These are phyloP conservation scores for Hyles vespertilio DNA, from an alignment of 1,140 invertebrate genomes.

Conservation along the genomic window DNA sequence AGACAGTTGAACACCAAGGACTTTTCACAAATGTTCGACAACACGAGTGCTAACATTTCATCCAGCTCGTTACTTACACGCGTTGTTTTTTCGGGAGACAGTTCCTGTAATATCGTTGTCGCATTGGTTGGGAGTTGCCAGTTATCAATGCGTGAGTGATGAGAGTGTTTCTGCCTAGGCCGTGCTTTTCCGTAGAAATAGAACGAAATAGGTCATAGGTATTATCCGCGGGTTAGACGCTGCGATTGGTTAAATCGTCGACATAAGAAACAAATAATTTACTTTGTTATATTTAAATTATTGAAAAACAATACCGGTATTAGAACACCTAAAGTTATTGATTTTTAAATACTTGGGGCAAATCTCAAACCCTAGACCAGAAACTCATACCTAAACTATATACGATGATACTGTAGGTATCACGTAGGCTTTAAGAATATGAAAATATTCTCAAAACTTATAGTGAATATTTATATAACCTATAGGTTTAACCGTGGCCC, in stretches of 20 bases:
- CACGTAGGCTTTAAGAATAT: conserved; percentile 1
- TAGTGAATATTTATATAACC: conserved; percentile 13
- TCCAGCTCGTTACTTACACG: neutral
- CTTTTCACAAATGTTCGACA: conserved; percentile 27
- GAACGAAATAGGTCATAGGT: neutral
- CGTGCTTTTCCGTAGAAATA: conserved; percentile 20
- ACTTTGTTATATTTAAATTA: neutral
- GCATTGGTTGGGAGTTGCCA: conserved; percentile 20
- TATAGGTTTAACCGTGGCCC: conserved; percentile 10
- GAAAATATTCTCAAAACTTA: neutral
- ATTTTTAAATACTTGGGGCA: conserved; percentile 14
- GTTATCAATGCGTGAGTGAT: conserved; percentile 26
- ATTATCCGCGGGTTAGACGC: neutral
- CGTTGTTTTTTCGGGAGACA: conserved; percentile 9
- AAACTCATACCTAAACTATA: conserved; percentile 27
- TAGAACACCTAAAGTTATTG: neutral
- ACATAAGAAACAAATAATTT: neutral
- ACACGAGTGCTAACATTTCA: conserved; percentile 8
- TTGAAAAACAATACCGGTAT: neutral
- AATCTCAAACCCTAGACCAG: conserved; percentile 4
- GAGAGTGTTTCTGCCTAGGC: conserved; percentile 25
- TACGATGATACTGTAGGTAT: neutral
- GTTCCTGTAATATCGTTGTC: conserved; percentile 18
- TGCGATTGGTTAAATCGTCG: neutral
- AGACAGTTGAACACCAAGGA: conserved; percentile 34